Evolutionary conservation across 2,797 vertebrate genomes (phyloP).

Genomic region (Sebastes steindachneri): DNA sequence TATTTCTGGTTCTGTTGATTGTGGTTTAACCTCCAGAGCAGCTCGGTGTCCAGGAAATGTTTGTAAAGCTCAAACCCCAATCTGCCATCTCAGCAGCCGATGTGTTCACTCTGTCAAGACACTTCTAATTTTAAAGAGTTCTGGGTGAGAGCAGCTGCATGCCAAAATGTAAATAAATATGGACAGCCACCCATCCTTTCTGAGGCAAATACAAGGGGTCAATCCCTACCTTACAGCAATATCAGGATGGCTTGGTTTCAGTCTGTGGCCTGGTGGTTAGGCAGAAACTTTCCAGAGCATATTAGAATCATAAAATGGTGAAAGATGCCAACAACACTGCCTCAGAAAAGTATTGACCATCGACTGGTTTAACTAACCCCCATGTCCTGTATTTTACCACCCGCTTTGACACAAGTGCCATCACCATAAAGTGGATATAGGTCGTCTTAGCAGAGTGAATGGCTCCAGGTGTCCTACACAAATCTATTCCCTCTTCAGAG

Average conservation of each 20-base stretch:
- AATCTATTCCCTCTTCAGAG: conserved; percentile 49
- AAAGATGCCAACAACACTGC: neutral
- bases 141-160: conserved; percentile 20
- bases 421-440: conserved; percentile 38
- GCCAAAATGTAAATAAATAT: conserved; percentile 33
- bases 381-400: neutral
- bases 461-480: conserved; percentile 48
- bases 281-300: neutral
- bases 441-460: conserved; percentile 45
- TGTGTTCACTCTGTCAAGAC: conserved; percentile 17
- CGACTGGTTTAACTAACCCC: neutral
- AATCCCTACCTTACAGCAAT: neutral
- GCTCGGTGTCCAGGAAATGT: neutral
- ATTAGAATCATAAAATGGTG: neutral
- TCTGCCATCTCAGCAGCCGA: conserved; percentile 18
- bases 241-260: neutral
- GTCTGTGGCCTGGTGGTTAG: neutral
- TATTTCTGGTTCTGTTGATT: neutral
- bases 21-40: conserved; percentile 17
- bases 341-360: neutral
- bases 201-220: neutral
- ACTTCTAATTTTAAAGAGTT: conserved; percentile 14
- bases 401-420: conserved; percentile 25
- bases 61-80: conserved; percentile 8
- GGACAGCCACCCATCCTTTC: neutral